phyloP scores from a whole-genome alignment of 2,888 invertebrate species.

The Unio pictorum region DNA sequence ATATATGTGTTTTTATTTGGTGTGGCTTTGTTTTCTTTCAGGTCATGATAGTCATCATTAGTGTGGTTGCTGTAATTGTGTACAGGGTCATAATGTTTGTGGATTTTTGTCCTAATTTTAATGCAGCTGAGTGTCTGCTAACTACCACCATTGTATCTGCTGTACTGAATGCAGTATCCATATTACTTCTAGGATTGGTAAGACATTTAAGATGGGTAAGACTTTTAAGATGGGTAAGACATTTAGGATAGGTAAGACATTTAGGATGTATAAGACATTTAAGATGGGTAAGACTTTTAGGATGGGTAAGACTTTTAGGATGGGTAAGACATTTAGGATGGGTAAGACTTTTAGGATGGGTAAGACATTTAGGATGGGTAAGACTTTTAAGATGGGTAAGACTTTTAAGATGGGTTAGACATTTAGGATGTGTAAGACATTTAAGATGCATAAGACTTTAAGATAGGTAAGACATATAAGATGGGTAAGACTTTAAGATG shows the following conservation, averaged over 20 bases:
- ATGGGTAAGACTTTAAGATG: constrained; percentile 23
- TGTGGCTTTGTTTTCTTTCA: constrained; percentile 19
- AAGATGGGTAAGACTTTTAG: constrained; percentile 29
- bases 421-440: constrained; percentile 28
- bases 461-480: not conserved
- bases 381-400: constrained; percentile 30
- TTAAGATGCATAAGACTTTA: too few relatives aligned
- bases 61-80: constrained; percentile 65
- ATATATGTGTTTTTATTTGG: too few relatives aligned
- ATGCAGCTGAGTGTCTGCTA: constrained; percentile 57
- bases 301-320: too few relatives aligned
- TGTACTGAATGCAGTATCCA: constrained; percentile 70
- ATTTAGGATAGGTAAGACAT: too few relatives aligned
- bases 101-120: constrained; percentile 52
- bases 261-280: too few relatives aligned
- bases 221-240: constrained; percentile 30
- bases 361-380: too few relatives aligned
- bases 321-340: constrained; percentile 17
- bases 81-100: constrained; percentile 67
- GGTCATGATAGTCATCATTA: constrained; percentile 66
- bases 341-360: constrained; percentile 12
- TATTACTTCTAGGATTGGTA: constrained; percentile 66
- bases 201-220: too few relatives aligned
- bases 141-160: constrained; percentile 68
- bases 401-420: too few relatives aligned